Base-by-base conservation (phyloP, 2,797 vertebrate genomes). In the Sebastes glaucus region DNA sequence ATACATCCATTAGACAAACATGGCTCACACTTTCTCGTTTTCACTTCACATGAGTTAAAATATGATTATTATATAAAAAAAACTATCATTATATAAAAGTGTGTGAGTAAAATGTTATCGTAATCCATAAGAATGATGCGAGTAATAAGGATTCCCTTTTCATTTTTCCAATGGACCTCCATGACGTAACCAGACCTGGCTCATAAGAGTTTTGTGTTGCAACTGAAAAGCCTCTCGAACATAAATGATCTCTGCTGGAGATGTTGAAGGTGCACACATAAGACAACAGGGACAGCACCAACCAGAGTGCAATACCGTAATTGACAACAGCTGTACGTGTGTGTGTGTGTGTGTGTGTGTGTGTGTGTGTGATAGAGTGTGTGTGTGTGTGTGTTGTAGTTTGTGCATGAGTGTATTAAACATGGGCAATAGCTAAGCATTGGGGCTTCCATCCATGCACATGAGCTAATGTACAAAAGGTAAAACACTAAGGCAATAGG, bases 371-470 rank as follows among this genome's bases (percentile, higher is more conserved):
- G 60, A 38, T 38, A 62, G n/a, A 62, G 66, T 78, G 27, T 30
- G 66, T 61, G 67, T 78, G 66, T 61, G 67, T 78, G 67, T 61
- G 69, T 63, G 77, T 57, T 74, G 42, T 35, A 22, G 71, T 35
- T 2, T 28, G 18, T 42, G 22, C 16, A 14, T 16, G 56, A 57
- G 25, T 68, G 66, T 83, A 20, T 80, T 67, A 78, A 90, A 88
- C 75, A 92, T 83, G 74, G 91, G 93, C 93, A 95, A 95, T 95
- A 95, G 88, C 81, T 87, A 80, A 87, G 85, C 87, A 87, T 75
- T 80, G 88, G 93, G 94, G 94, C 94, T 96, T 94, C 91, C 90
- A 90, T 91, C 86, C 83, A 87, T 88, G 83, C 87, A 83, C 71
- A 88, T 53, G 89, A 92, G 86, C 84, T 90, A 92, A 92, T 82